Conservation (phyloP, 2,888 invertebrate genomes). For the Drosophila niveifrons region DNA sequence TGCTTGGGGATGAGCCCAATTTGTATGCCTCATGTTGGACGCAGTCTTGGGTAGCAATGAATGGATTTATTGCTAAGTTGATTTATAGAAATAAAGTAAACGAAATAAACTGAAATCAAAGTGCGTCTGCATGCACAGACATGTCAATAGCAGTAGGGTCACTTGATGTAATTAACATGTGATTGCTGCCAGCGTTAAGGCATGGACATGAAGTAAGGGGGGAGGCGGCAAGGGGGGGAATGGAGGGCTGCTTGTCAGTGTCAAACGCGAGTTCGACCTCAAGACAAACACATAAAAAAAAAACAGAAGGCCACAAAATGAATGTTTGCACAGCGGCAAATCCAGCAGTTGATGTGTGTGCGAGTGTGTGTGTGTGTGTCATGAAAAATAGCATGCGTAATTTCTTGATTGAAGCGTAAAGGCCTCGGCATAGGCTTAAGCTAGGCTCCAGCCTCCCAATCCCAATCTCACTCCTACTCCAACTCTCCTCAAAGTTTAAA, state of each 20-base stretch:
- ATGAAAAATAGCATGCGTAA: slow-evolving; percentile 67
- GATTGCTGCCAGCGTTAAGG: not conserved
- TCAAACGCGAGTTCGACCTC: slow-evolving; percentile 10
- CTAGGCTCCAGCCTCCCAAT: not conserved
- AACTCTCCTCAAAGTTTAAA: slow-evolving; percentile 12
- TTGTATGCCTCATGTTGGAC: no score
- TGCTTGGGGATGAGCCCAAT: no score
- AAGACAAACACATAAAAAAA: slow-evolving; percentile 33
- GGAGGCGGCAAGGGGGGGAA: not conserved
- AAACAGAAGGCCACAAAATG: slow-evolving; percentile 31
- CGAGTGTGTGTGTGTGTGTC: slow-evolving; percentile 21
- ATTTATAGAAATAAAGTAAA: not conserved
- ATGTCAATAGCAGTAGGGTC: slow-evolving; percentile 7
- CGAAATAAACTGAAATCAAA: not conserved
- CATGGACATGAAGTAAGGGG: not conserved
- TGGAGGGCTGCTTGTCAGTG: slow-evolving; percentile 22
- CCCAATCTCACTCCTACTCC: not conserved
- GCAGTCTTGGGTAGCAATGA: no score
- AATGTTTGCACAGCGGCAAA: slow-evolving; percentile 44
- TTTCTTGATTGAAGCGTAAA: slow-evolving; percentile 68
- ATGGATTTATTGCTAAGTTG: not conserved
- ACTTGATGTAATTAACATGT: slow-evolving; percentile 45
- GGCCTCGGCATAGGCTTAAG: slow-evolving; percentile 16
- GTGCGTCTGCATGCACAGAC: not conserved
- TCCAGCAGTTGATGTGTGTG: slow-evolving; percentile 7